These are phyloP conservation scores for Dromas ardeola DNA, from an alignment of 2,113 vertebrate species.

Conservation along the genomic window DNA sequence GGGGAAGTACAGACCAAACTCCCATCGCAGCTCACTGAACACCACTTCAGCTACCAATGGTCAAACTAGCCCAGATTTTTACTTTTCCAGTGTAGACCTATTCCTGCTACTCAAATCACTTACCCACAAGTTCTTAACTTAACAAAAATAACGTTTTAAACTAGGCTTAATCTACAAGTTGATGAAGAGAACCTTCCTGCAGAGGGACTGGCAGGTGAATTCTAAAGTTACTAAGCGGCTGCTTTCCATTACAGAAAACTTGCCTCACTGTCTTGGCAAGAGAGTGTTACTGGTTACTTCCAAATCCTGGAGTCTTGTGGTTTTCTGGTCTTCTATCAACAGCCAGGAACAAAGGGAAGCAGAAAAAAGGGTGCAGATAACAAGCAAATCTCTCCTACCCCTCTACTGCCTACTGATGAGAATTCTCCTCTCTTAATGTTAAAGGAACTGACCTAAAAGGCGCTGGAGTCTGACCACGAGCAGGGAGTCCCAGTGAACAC, in stretches of 20 bases:
- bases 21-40: neutral
- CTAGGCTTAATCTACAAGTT: neutral
- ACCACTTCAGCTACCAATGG: neutral
- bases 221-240: neutral
- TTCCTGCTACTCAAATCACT: neutral
- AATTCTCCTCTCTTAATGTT: neutral
- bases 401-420: neutral
- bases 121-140: neutral
- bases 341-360: neutral
- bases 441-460: neutral
- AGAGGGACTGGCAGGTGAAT: neutral
- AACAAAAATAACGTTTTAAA: conserved; percentile 9
- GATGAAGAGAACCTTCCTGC: neutral
- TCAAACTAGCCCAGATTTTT: neutral
- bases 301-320: neutral
- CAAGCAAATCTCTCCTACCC: neutral
- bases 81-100: neutral
- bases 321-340: neutral
- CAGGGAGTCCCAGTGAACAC: neutral
- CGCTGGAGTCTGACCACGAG: neutral
- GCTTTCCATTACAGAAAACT: neutral
- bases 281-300: neutral
- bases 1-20: neutral
- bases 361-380: neutral
- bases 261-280: neutral